Base-by-base conservation (phyloP, 2,113 vertebrate species). In the Proteles cristata region DNA sequence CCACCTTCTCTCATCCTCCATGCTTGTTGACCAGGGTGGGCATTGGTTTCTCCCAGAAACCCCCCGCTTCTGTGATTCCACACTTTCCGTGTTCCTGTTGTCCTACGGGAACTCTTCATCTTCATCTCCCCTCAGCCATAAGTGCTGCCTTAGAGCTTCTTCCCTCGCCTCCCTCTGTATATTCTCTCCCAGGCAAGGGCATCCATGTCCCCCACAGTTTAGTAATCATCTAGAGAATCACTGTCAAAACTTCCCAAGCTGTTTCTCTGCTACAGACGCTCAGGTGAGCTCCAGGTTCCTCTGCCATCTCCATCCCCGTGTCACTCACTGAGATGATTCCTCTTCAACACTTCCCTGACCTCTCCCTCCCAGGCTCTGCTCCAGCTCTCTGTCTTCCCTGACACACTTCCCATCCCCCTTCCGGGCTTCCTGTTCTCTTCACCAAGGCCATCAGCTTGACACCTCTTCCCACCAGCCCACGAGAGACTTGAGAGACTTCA, bases 211-310 rank as follows among this genome's bases (percentile, higher is more conserved):
- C 9, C 0, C n/a, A 9, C 73, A 33, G 66, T 69, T 17, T 35
- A 33, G 7, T 4, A 16, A 16, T 15, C n/a, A 12, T 39, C 69
- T 28, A 2, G 10, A 39, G 91, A 68, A 1, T 21, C 15, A 28
- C 10, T 43, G 4, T 16, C 23, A 0, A 3, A n/a, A 5, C n/a
- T 21, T 43, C 43, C 43, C 0, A n/a, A 73, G 63, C 19, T 23
- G 1, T 4, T 1, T 25, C 77, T 68, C 50, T 45, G 6, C 0
- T 2, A 11, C 11, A 8, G 85, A 11, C 63, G 31, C 43, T 43
- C 83, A 15, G 33, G n/a, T 15, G 63, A 33, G 81, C 68, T 48
- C 25, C 1, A 2, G 73, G 21, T 19, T 19, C 25, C 1, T 31
- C 48, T 16, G 6, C 26, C n/a, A 11, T 31, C 55, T 50, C 76